Percentiles rank a stretch among this genome's conserved stretches.
Evolutionary conservation across 2,113 vertebrate genomes (phyloP).

Genomic region (Takifugu flavidus): DNA sequence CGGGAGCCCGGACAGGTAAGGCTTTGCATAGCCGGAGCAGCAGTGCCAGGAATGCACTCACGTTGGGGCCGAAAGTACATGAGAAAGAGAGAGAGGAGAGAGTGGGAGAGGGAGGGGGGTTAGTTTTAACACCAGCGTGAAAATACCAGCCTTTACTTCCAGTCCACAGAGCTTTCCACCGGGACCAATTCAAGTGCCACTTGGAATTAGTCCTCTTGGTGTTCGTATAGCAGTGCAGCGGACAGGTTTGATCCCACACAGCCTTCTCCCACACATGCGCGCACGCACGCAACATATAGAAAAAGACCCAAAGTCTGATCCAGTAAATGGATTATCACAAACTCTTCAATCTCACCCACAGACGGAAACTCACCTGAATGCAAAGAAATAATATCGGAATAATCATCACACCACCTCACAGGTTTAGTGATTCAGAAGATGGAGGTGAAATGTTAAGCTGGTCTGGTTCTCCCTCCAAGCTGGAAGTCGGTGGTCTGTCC

Average conservation of each 20-base stretch:
- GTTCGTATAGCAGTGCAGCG: slow-evolving; percentile 64
- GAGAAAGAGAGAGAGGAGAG: not conserved
- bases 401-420: slow-evolving; percentile 7
- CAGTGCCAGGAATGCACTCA: slow-evolving; percentile 34
- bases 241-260: slow-evolving; percentile 77
- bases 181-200: slow-evolving; percentile 85
- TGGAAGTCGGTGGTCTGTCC: slow-evolving; percentile 37
- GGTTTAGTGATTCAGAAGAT: slow-evolving; percentile 2
- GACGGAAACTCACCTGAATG: slow-evolving; percentile 7
- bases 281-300: slow-evolving; percentile 12
- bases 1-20: slow-evolving; percentile 50
- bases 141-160: slow-evolving; percentile 86
- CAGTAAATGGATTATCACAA: slow-evolving; percentile 1
- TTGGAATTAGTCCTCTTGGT: slow-evolving; percentile 83
- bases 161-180: slow-evolving; percentile 85
- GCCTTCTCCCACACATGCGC: slow-evolving; percentile 23
- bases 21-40: slow-evolving; percentile 59
- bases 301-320: not conserved
- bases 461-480: slow-evolving; percentile 47
- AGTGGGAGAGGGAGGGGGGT: slow-evolving; percentile 74
- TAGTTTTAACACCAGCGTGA: slow-evolving; percentile 81
- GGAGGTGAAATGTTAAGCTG: slow-evolving; percentile 3
- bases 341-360: slow-evolving; percentile 27
- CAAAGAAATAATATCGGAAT: not conserved
- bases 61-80: slow-evolving; percentile 30